phyloP scores from a whole-genome alignment of 2,113 vertebrate species.

The Cavia aperea region DNA sequence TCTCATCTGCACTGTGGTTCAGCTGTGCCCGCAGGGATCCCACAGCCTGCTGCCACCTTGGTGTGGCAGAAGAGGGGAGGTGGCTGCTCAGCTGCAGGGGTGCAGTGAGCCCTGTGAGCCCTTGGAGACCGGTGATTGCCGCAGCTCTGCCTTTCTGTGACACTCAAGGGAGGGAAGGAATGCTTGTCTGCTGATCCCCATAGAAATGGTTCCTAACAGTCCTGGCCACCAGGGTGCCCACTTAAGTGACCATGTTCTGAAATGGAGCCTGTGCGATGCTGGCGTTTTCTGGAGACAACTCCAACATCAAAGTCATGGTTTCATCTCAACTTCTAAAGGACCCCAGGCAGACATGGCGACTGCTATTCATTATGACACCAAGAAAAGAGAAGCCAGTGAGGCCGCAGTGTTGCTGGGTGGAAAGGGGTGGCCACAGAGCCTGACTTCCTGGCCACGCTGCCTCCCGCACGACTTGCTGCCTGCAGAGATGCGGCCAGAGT shows the following conservation, averaged over 20 bases:
- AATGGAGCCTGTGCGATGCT: background rate
- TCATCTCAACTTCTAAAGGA: background rate
- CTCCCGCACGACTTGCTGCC: rapidly evolving
- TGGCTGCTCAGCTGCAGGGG: background rate
- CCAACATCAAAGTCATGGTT: background rate
- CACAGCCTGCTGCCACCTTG: background rate
- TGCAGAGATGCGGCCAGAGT: background rate
- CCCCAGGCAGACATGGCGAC: background rate
- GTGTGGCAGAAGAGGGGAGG: rapidly evolving
- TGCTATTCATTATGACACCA: background rate
- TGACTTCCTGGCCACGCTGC: background rate
- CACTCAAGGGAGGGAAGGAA: background rate
- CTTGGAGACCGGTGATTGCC: no score
- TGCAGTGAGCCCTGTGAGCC: rapidly evolving
- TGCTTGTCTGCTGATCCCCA: no score
- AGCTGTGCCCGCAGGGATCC: background rate
- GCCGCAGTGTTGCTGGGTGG: background rate
- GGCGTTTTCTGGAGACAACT: background rate
- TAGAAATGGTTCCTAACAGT: no score
- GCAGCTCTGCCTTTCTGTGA: background rate
- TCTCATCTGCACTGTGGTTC: background rate
- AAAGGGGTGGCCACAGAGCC: background rate
- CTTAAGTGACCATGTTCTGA: background rate
- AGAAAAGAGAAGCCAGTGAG: background rate
- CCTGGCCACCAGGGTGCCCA: background rate